Percentiles rank a stretch among this genome's conserved stretches.
phyloP scores from a whole-genome alignment of 2,797 vertebrate species.

The Podarcis siculus region DNA sequence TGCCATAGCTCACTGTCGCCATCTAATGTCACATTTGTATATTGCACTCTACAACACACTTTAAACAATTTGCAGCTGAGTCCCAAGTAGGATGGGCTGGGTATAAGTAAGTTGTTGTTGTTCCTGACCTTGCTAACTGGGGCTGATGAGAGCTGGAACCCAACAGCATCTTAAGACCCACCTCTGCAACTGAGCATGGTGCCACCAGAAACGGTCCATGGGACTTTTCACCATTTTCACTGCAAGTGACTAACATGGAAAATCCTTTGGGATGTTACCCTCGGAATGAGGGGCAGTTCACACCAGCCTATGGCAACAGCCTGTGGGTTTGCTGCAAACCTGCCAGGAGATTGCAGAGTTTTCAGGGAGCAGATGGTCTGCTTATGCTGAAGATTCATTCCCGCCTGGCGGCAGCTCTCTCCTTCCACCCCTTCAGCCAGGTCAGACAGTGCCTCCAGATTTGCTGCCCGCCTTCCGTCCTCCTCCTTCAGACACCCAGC shows the following conservation, averaged over 20 bases:
- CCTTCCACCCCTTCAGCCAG: neutral
- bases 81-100: too few relatives aligned
- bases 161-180: too few relatives aligned
- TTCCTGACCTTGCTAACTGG: too few relatives aligned
- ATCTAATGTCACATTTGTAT: too few relatives aligned
- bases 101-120: too few relatives aligned
- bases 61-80: too few relatives aligned
- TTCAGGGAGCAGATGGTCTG: neutral
- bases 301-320: neutral
- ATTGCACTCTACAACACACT: too few relatives aligned
- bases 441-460: neutral
- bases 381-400: neutral
- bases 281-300: neutral
- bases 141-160: too few relatives aligned
- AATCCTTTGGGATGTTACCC: neutral
- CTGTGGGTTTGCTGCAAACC: conserved; percentile 34
- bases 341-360: neutral
- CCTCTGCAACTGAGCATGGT: neutral
- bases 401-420: conserved; percentile 19
- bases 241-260: neutral
- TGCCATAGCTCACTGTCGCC: too few relatives aligned
- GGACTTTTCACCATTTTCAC: too few relatives aligned
- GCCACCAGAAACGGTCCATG: too few relatives aligned
- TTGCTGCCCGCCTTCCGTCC: conserved; percentile 35
- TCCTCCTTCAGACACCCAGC: conserved; percentile 2